These are phyloP conservation scores for Penelope pileata DNA, from an alignment of 2,113 vertebrate genomes.

Conservation along the genomic window DNA sequence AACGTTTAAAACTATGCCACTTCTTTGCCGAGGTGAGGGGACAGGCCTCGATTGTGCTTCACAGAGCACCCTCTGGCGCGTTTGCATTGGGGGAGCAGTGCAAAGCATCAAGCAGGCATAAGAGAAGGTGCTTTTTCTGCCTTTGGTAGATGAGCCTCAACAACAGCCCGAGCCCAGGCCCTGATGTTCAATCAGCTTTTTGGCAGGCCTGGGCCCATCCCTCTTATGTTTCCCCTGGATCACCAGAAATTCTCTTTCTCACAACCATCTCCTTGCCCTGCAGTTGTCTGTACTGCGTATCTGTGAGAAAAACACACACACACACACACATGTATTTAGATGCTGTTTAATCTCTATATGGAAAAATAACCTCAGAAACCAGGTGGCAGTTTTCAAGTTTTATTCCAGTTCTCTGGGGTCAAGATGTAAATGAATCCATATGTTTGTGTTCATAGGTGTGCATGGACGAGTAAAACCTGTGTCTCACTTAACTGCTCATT, in stretches of 20 bases:
- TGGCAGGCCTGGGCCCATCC: constrained; percentile 31
- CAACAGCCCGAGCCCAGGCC: neutral
- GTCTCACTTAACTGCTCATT: neutral
- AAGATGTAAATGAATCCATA: constrained; percentile 15
- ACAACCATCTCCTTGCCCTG: constrained; percentile 6
- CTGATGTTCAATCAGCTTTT: constrained; percentile 52
- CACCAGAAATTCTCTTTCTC: constrained; percentile 34
- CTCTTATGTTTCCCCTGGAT: neutral
- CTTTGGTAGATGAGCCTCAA: neutral
- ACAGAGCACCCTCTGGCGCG: fast-evolving
- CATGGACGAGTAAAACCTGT: neutral
- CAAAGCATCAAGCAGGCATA: neutral
- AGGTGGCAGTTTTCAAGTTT: constrained; percentile 35
- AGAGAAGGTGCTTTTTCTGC: neutral
- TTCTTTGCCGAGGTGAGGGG: neutral
- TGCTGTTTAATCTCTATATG: constrained; percentile 19
- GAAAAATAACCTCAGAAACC: constrained; percentile 14
- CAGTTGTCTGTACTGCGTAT: neutral
- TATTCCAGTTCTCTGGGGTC: neutral
- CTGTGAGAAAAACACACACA: neutral
- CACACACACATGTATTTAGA: neutral
- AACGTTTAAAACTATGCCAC: neutral
- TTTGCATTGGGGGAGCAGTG: neutral
- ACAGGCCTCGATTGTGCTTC: neutral
- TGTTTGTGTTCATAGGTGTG: neutral